Percentiles rank a stretch among this genome's conserved stretches.
Conservation (phyloP, 2,113 vertebrate genomes). For the Mustela lutreola region DNA sequence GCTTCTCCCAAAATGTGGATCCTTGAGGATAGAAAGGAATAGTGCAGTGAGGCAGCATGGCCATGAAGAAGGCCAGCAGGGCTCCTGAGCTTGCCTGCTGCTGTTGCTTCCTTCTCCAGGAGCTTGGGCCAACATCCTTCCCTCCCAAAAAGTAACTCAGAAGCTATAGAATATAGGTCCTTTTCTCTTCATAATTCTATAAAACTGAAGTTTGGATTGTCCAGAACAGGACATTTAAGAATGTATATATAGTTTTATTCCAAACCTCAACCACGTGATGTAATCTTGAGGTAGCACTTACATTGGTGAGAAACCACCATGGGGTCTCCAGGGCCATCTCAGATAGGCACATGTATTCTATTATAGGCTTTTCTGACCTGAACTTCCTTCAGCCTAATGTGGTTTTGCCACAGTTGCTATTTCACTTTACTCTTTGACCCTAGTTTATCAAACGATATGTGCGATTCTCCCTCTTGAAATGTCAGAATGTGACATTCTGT, state of each 20-base stretch:
- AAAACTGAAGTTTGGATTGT: background rate
- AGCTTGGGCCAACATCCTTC: background rate
- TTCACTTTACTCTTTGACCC: background rate
- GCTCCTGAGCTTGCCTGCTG: background rate
- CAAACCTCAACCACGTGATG: background rate
- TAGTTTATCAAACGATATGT: background rate
- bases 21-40: background rate
- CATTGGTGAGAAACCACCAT: constrained; percentile 29
- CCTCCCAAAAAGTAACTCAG: background rate
- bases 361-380: background rate
- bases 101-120: background rate
- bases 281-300: background rate
- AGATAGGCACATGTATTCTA: background rate
- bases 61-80: background rate
- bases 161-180: background rate
- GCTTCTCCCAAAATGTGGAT: background rate
- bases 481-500: constrained; percentile 83
- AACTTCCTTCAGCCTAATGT: background rate
- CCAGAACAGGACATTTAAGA: background rate
- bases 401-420: constrained; percentile 5
- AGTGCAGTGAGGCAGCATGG: background rate
- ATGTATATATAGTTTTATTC: background rate
- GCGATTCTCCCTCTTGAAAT: constrained; percentile 65
- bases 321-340: background rate
- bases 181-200: background rate